A percentile compares a stretch with the other conserved stretches of the same genome.
Conservation (phyloP, 2,888 invertebrate species). For the Brachycybe producta region DNA sequence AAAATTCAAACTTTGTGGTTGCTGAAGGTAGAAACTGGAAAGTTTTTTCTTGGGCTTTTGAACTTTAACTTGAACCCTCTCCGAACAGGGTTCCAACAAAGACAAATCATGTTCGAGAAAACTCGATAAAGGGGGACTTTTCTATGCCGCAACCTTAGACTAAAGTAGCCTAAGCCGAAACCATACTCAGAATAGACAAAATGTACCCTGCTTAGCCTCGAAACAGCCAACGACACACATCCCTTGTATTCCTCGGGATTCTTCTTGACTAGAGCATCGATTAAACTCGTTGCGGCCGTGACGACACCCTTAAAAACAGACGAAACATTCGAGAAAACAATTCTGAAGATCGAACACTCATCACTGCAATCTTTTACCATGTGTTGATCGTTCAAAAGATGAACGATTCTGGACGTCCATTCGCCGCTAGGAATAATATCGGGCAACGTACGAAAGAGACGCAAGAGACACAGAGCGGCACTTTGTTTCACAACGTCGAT, state of each 20-base stretch:
- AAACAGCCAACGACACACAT: constrained; percentile 94
- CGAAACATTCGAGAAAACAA: not conserved
- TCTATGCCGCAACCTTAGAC: no score
- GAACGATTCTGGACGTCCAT: constrained; percentile 98
- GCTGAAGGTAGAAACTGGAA: no score
- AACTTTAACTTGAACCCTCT: no score
- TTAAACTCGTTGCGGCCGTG: constrained; percentile 93
- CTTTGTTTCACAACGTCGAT: constrained; percentile 99
- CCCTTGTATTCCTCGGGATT: constrained; percentile 99
- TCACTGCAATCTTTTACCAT: constrained; percentile 42
- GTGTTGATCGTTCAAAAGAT: constrained; percentile 95
- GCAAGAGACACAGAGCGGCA: constrained; percentile 87
- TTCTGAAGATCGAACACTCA: not conserved
- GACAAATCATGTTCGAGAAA: no score
- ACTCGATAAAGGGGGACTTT: no score
- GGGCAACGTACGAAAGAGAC: constrained; percentile 85
- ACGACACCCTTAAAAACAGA: constrained; percentile 61
- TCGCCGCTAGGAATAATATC: constrained; percentile 95
- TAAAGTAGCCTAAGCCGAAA: no score
- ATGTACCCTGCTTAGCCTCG: constrained; percentile 74
- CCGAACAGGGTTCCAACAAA: no score
- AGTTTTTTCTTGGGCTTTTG: no score
- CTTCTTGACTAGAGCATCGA: constrained; percentile 94
- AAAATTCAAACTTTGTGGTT: no score
- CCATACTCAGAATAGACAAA: no score